Evolutionary conservation across 2,113 vertebrate species (phyloP).

Genomic region (Candoia aspera): DNA sequence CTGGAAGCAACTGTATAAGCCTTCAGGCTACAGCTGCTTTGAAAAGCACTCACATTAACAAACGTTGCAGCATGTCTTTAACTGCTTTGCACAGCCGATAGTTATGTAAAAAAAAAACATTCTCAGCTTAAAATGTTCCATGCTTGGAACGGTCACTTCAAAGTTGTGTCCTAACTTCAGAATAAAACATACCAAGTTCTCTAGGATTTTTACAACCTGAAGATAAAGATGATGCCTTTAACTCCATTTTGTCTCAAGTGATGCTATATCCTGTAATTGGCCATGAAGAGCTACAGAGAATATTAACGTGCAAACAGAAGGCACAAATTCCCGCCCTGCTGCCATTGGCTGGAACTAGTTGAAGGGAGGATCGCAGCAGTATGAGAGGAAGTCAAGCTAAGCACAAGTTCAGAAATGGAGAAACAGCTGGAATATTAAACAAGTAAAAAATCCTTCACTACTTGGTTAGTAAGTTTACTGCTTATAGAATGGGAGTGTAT

Average conservation of each 20-base stretch:
- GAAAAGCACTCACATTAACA: not conserved
- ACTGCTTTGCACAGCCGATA: not conserved
- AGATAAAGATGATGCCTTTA: not conserved
- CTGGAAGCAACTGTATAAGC: not conserved
- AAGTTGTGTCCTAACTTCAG: not conserved
- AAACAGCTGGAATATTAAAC: not conserved
- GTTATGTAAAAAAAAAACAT: not conserved
- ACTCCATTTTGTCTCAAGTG: not conserved
- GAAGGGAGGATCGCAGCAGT: not conserved
- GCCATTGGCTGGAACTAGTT: not conserved
- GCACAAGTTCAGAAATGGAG: not conserved
- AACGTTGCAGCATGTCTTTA: not conserved
- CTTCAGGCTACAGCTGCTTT: not conserved
- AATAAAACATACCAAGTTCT: not conserved
- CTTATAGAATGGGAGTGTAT: not conserved
- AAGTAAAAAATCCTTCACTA: not conserved
- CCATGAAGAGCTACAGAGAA: not conserved
- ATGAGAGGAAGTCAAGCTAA: not conserved
- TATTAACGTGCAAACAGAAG: not conserved
- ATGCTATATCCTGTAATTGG: not conserved
- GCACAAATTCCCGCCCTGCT: not conserved
- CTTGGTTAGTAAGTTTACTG: not conserved
- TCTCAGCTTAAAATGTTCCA: not conserved
- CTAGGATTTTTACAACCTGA: not conserved
- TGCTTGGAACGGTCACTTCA: not conserved